A percentile compares a stretch with the other conserved stretches of the same genome.
Evolutionary conservation across 2,888 invertebrate species (phyloP).

Genomic region (Siphonodentalium dalli): DNA sequence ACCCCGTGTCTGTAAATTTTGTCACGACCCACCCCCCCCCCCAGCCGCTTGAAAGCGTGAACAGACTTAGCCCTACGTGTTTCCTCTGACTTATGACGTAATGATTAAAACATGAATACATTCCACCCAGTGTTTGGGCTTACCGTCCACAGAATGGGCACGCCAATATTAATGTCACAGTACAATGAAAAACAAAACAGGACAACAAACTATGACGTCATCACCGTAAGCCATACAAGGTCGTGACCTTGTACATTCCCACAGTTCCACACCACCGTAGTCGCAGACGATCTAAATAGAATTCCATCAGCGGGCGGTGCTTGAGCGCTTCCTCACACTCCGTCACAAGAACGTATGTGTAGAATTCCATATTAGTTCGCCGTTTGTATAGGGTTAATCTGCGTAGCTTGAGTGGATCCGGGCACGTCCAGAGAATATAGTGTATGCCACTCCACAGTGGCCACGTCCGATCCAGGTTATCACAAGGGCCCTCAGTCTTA

Average conservation of each 20-base stretch:
- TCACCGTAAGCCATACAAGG: too few relatives aligned
- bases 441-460: conserved; percentile 56
- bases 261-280: conserved; percentile 50
- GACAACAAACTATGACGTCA: too few relatives aligned
- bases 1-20: too few relatives aligned
- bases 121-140: too few relatives aligned
- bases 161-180: too few relatives aligned
- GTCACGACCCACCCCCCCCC: too few relatives aligned
- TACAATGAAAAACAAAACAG: too few relatives aligned
- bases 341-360: conserved; percentile 46
- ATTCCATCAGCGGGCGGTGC: conserved; percentile 39
- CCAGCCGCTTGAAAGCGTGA: too few relatives aligned
- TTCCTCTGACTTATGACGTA: too few relatives aligned
- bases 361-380: conserved; percentile 32
- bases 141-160: too few relatives aligned
- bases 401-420: conserved; percentile 46
- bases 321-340: conserved; percentile 50
- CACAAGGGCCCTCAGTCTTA: conserved; percentile 42
- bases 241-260: conserved; percentile 48
- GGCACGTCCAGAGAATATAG: conserved; percentile 50
- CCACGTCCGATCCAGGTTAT: conserved; percentile 47
- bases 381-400: conserved; percentile 50
- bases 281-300: conserved; percentile 47
- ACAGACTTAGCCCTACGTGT: too few relatives aligned
- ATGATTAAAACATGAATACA: too few relatives aligned